phyloP scores from a whole-genome alignment of 2,888 invertebrate genomes.

The Eupithecia subfuscata region DNA sequence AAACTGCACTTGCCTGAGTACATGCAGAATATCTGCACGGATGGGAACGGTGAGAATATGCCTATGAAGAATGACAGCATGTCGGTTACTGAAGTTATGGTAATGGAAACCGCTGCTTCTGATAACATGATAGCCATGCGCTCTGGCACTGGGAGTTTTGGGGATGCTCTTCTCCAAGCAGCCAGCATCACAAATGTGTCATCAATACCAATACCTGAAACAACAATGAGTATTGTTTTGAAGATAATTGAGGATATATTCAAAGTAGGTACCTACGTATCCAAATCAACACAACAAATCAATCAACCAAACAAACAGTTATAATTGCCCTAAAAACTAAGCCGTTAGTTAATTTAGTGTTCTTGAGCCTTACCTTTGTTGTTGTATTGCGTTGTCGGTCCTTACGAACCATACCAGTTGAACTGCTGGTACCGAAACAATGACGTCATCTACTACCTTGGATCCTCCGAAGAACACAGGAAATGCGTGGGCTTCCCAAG shows the following conservation, averaged over 20 bases:
- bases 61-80: conserved; percentile 97
- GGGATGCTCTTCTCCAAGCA: conserved; percentile 96
- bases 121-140: conserved; percentile 94
- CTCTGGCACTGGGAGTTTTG: conserved; percentile 91
- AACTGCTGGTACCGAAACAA: conserved; percentile 93
- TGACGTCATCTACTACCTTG: conserved; percentile 89
- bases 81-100: conserved; percentile 96
- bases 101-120: conserved; percentile 98
- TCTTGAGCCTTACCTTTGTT: conserved; percentile 86
- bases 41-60: conserved; percentile 96
- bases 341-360: conserved; percentile 3
- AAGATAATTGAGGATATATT: not conserved
- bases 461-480: conserved; percentile 96
- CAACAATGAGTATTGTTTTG: not conserved
- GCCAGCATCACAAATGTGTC: conserved; percentile 99
- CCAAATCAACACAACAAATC: conserved; percentile 79
- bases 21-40: conserved; percentile 97
- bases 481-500: conserved; percentile 94
- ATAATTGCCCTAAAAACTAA: conserved; percentile 21
- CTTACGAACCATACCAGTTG: conserved; percentile 95
- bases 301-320: conserved; percentile 88
- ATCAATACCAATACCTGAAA: conserved; percentile 95
- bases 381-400: conserved; percentile 89
- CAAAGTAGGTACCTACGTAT: not conserved
- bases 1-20: conserved; percentile 88